Conservation (phyloP, 2,113 vertebrate genomes). For the Barbus barbus region DNA sequence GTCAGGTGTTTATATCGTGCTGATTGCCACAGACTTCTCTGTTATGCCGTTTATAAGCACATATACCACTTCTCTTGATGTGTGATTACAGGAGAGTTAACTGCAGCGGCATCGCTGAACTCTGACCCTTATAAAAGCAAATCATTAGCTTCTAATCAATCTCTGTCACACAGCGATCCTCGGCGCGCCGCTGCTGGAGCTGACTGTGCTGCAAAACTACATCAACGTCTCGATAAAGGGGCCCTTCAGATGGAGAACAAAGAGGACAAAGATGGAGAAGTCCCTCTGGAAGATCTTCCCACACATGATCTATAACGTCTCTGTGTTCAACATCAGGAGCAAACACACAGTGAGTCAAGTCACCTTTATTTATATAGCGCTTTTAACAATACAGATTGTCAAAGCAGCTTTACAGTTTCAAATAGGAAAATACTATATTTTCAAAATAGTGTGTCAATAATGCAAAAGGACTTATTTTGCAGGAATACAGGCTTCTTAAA, state of each 20-base stretch:
- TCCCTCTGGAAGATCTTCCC: constrained; percentile 77
- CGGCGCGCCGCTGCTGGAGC: constrained; percentile 77
- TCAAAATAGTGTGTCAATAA: too few species aligned
- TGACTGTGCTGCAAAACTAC: constrained; percentile 72
- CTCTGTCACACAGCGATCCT: constrained; percentile 74
- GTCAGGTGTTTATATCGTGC: not conserved
- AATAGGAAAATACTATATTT: too few species aligned
- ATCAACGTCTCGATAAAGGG: constrained; percentile 76
- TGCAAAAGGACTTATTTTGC: too few species aligned
- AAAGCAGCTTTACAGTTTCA: too few species aligned
- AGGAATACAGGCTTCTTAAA: too few species aligned
- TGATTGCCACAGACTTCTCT: not conserved
- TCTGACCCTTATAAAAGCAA: not conserved
- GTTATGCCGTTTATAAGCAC: not conserved
- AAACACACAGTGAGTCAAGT: constrained; percentile 75
- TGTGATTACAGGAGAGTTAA: not conserved
- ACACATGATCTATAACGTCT: constrained; percentile 80
- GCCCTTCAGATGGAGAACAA: constrained; percentile 80
- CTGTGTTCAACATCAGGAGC: constrained; percentile 70
- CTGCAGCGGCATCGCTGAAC: not conserved
- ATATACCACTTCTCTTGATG: not conserved
- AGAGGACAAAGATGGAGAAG: constrained; percentile 43
- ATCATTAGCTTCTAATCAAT: not conserved
- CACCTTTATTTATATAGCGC: too few species aligned
- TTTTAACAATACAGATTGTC: too few species aligned